A percentile compares a stretch with the other conserved stretches of the same genome.
Conservation (phyloP, 2,113 vertebrate genomes). For the Euleptes europaea region DNA sequence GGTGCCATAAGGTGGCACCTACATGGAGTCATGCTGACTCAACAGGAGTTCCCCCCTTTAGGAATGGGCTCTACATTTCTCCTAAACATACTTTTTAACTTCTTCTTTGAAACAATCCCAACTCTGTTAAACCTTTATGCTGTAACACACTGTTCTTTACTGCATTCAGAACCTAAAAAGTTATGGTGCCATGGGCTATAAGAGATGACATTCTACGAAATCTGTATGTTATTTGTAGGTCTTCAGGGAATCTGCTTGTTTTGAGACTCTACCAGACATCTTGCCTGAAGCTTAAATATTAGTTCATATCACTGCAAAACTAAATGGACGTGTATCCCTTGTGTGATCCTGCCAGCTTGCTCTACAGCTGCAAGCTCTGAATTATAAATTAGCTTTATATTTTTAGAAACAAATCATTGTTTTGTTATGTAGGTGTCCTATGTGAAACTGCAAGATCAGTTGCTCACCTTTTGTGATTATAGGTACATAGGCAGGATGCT, state of each 20-base stretch:
- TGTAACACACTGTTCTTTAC: accelerated
- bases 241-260: constrained; percentile 22
- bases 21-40: no score
- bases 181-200: constrained; percentile 1
- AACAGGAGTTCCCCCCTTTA: no score
- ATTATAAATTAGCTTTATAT: constrained; percentile 33
- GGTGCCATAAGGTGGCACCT: no score
- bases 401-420: constrained; percentile 16
- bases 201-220: background rate
- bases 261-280: background rate
- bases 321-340: background rate
- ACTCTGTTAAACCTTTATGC: background rate
- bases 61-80: no score
- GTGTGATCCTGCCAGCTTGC: constrained; percentile 18
- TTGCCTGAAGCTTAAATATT: constrained; percentile 13
- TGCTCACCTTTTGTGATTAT: background rate
- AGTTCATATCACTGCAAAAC: constrained; percentile 1
- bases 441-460: constrained; percentile 4
- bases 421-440: background rate
- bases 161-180: background rate
- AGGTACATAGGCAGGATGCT: background rate
- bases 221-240: constrained; percentile 3
- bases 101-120: background rate
- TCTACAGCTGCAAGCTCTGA: constrained; percentile 37
- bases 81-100: no score